phyloP scores from a whole-genome alignment of 2,797 vertebrate species.

The Paratrypauchen microcephalus region DNA sequence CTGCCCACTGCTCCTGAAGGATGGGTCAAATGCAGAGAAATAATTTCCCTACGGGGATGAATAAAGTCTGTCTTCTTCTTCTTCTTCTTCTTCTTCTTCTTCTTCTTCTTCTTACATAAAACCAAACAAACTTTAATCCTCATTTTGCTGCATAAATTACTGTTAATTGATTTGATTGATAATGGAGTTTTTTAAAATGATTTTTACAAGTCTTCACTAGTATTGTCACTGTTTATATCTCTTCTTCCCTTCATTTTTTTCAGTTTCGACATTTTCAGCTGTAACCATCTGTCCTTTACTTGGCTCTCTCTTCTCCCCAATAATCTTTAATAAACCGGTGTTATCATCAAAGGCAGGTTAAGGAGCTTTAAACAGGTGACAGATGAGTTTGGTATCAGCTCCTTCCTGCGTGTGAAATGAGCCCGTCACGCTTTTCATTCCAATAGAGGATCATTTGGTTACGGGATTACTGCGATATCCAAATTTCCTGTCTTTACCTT shows the following conservation, averaged over 20 bases:
- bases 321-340: conserved; percentile 7
- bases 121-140: neutral
- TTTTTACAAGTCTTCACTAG: neutral
- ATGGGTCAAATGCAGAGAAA: no score
- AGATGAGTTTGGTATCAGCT: conserved; percentile 27
- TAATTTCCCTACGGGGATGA: no score
- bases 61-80: no score
- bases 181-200: neutral
- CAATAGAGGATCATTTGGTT: conserved; percentile 42
- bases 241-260: neutral
- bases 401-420: conserved; percentile 20
- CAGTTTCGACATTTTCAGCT: neutral
- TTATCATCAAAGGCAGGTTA: conserved; percentile 24
- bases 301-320: neutral
- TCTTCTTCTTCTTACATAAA: no score
- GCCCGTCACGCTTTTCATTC: conserved; percentile 33
- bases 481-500: conserved; percentile 35
- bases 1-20: no score
- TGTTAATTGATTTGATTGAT: neutral
- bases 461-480: conserved; percentile 47
- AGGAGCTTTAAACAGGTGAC: conserved; percentile 41
- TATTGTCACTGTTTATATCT: neutral
- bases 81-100: no score
- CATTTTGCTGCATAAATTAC: neutral
- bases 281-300: neutral